phyloP scores from a whole-genome alignment of 2,888 invertebrate genomes.

The Hydrotaea diabolus region DNA sequence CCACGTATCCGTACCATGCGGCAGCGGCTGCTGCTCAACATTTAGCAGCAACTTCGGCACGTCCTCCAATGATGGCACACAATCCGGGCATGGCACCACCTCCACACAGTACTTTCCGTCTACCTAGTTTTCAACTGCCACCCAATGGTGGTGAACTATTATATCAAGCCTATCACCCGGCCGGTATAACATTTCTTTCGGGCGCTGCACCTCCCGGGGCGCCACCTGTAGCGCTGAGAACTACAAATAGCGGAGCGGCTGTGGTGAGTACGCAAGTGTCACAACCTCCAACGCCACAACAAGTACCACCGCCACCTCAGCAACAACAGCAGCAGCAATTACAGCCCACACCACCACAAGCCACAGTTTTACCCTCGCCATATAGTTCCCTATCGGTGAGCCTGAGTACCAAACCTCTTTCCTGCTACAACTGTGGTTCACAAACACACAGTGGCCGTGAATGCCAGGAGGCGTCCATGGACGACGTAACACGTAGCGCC shows the following conservation, averaged over 20 bases:
- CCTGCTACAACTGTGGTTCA: slow-evolving; percentile 96
- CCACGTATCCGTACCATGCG: slow-evolving; percentile 78
- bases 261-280: slow-evolving; percentile 63
- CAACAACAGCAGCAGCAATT: slow-evolving; percentile 71
- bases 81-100: slow-evolving; percentile 74
- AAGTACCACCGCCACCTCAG: slow-evolving; percentile 71
- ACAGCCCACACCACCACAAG: slow-evolving; percentile 72
- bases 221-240: slow-evolving; percentile 65
- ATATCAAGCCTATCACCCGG: slow-evolving; percentile 81
- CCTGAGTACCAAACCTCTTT: slow-evolving; percentile 78
- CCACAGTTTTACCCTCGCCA: slow-evolving; percentile 72
- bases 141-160: slow-evolving; percentile 83
- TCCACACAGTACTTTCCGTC: slow-evolving; percentile 74
- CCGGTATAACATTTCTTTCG: slow-evolving; percentile 73
- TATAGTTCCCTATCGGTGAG: slow-evolving; percentile 73
- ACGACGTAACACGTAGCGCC: slow-evolving; percentile 91
- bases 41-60: slow-evolving; percentile 73
- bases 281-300: slow-evolving; percentile 69
- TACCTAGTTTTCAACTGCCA: slow-evolving; percentile 81
- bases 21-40: slow-evolving; percentile 70
- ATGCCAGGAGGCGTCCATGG: slow-evolving; percentile 95
- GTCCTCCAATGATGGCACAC: slow-evolving; percentile 75
- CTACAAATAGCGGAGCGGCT: slow-evolving; percentile 63
- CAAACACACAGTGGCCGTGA: slow-evolving; percentile 91
- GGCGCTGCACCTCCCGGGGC: slow-evolving; percentile 71